A percentile compares a stretch with the other conserved stretches of the same genome.
phyloP scores from a whole-genome alignment of 2,888 invertebrate genomes.

The Plebejus anna region DNA sequence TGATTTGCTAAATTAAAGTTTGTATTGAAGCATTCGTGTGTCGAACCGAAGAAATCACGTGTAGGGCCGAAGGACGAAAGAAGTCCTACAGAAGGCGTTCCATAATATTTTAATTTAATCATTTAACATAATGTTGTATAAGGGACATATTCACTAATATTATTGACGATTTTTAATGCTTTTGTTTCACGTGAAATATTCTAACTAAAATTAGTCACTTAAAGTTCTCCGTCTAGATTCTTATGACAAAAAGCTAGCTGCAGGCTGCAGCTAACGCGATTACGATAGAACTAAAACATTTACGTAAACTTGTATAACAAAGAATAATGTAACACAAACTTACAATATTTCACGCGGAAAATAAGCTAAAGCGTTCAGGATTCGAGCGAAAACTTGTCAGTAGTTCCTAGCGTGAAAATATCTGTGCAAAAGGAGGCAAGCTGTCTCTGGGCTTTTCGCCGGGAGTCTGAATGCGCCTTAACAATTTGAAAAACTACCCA shows the following conservation, averaged over 20 bases:
- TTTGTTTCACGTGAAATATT: conserved; percentile 12
- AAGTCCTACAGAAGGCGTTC: not conserved
- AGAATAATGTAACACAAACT: not conserved
- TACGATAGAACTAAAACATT: not conserved
- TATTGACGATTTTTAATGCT: not conserved
- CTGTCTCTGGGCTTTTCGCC: not conserved
- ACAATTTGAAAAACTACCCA: not conserved
- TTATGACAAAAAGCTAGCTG: not conserved
- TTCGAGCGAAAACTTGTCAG: not conserved
- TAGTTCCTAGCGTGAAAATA: not conserved
- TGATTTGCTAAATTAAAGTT: conserved; percentile 19
- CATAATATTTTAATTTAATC: not conserved
- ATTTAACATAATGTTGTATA: not conserved
- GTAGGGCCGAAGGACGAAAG: not conserved
- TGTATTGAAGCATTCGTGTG: not conserved
- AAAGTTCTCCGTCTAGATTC: not conserved
- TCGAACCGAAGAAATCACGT: not conserved
- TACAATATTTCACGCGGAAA: not conserved
- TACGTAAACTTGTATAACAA: not conserved
- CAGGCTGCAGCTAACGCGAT: too few relatives aligned
- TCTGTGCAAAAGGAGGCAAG: not conserved
- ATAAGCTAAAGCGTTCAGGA: not conserved
- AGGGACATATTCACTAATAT: not conserved
- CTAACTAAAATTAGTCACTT: not conserved
- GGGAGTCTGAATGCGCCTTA: conserved; percentile 2